Evolutionary conservation across 2,888 invertebrate species (phyloP).

Genomic region (Clitarchus hookeri): DNA sequence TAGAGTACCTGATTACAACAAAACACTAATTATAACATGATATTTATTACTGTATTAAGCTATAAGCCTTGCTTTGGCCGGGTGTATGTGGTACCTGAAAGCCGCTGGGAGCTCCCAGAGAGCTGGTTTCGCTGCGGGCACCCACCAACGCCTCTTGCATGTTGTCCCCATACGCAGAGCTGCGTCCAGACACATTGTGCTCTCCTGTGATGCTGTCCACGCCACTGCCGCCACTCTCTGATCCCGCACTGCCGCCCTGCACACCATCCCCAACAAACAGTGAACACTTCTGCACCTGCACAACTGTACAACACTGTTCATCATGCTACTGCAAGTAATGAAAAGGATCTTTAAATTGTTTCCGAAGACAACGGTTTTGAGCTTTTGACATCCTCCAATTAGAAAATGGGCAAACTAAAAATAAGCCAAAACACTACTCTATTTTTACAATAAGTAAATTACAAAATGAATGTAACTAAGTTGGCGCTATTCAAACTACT

Average conservation of each 20-base stretch:
- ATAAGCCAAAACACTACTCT: too few species aligned
- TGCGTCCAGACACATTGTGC: conserved; percentile 84
- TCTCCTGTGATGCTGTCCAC: conserved; percentile 91
- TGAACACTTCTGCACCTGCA: conserved; percentile 38
- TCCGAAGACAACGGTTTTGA: too few species aligned
- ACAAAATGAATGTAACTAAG: too few species aligned
- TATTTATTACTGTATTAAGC: too few species aligned
- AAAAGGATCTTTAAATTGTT: too few species aligned
- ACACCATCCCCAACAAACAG: conserved; percentile 45
- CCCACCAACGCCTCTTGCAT: conserved; percentile 58
- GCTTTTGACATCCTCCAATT: too few species aligned
- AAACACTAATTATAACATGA: not conserved
- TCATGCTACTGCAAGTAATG: too few species aligned
- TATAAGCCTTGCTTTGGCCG: not conserved
- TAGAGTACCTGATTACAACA: not conserved
- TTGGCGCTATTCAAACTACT: too few species aligned
- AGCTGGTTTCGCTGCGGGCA: conserved; percentile 63
- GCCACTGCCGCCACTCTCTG: conserved; percentile 90
- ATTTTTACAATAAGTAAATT: too few species aligned
- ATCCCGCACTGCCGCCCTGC: conserved; percentile 68
- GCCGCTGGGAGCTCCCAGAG: conserved; percentile 57
- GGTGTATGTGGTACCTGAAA: conserved; percentile 51
- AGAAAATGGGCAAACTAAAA: too few species aligned
- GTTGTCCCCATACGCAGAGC: conserved; percentile 86
- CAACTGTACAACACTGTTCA: too few species aligned